Evolutionary conservation across 2,797 vertebrate genomes (phyloP).

Genomic region (Denticeps clupeoides): DNA sequence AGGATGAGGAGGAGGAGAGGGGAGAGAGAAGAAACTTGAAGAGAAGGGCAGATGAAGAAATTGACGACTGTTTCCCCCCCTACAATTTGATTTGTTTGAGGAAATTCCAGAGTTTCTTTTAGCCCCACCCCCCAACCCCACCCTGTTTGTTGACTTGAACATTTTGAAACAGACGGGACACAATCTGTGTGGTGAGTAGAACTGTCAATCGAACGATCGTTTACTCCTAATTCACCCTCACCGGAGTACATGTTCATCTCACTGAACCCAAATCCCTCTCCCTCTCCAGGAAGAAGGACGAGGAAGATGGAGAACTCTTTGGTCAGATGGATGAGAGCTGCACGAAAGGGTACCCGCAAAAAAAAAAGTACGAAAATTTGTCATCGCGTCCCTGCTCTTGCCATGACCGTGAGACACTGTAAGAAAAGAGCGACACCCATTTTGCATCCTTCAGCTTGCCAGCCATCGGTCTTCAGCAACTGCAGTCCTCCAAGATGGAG

Average conservation of each 20-base stretch:
- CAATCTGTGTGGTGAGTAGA: background rate
- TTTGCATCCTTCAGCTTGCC: background rate
- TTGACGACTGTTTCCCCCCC: slow-evolving; percentile 28
- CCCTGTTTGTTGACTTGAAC: slow-evolving; percentile 6
- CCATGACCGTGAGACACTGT: background rate
- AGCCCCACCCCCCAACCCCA: no score
- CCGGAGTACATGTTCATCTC: background rate
- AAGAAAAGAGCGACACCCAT: background rate
- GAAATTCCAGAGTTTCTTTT: slow-evolving; percentile 4
- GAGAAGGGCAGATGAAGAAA: slow-evolving; percentile 9
- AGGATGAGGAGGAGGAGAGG: background rate
- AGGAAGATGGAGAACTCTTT: slow-evolving; percentile 19
- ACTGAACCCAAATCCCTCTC: slow-evolving; percentile 7
- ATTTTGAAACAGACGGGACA: background rate
- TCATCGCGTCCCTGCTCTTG: background rate
- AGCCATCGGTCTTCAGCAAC: background rate
- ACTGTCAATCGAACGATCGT: background rate
- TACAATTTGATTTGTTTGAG: slow-evolving; percentile 24
- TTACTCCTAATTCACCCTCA: background rate
- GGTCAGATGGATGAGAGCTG: slow-evolving; percentile 8
- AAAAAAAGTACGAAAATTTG: background rate
- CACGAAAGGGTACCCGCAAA: slow-evolving; percentile 3
- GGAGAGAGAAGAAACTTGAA: slow-evolving; percentile 3
- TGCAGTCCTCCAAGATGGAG: background rate
- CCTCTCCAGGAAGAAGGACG: slow-evolving; percentile 16